These are phyloP conservation scores for Scaptomyza pallida DNA, from an alignment of 1,140 invertebrate genomes.

Conservation along the genomic window DNA sequence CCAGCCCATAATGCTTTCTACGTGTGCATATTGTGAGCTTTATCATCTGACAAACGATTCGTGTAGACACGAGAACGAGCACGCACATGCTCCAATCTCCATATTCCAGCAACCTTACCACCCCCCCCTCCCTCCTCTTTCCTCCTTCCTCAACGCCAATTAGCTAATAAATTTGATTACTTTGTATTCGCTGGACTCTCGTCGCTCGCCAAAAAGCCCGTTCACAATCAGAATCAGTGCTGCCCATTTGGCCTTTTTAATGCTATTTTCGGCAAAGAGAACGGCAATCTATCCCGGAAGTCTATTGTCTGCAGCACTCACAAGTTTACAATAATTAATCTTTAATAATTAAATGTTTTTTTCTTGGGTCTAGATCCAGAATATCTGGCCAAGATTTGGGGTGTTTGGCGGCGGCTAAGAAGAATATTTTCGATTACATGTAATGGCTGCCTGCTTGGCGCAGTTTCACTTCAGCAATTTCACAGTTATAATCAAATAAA, in stretches of 20 bases:
- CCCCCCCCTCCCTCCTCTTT: not conserved
- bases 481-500: slow-evolving; percentile 66
- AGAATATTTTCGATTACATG: slow-evolving; percentile 3
- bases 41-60: slow-evolving; percentile 45
- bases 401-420: not conserved
- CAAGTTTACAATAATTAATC: too few relatives aligned
- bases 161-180: slow-evolving; percentile 48
- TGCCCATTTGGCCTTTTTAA: not conserved
- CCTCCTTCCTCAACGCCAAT: slow-evolving; percentile 2
- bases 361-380: not conserved
- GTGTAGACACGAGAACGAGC: slow-evolving; percentile 38
- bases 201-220: not conserved
- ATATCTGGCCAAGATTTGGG: slow-evolving; percentile 8
- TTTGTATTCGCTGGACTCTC: slow-evolving; percentile 23
- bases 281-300: too few relatives aligned
- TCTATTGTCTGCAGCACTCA: too few relatives aligned
- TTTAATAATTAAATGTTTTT: too few relatives aligned
- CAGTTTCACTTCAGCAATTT: slow-evolving; percentile 11
- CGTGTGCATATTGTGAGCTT: slow-evolving; percentile 36
- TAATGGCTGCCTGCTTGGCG: slow-evolving; percentile 13
- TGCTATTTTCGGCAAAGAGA: too few relatives aligned
- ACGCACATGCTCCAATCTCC: slow-evolving; percentile 35
- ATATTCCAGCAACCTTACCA: slow-evolving; percentile 22
- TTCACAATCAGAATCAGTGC: not conserved
- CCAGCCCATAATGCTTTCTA: slow-evolving; percentile 20